Conservation (phyloP, 2,113 vertebrate genomes). For the Neodon shergylaensis region DNA sequence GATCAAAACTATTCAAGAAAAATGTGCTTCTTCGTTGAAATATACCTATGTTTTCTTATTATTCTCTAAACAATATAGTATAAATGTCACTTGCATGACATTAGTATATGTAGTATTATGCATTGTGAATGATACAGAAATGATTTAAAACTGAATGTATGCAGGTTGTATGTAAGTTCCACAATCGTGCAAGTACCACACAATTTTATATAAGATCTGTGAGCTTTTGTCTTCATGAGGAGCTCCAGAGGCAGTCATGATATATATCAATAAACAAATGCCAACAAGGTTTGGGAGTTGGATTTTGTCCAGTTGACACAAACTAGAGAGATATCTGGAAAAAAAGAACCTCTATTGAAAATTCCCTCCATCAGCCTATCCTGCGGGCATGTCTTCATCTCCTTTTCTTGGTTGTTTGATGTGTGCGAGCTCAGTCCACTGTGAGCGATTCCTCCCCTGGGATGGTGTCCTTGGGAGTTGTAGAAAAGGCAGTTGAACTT, state of each 20-base stretch:
- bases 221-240: background rate
- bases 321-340: background rate
- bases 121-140: background rate
- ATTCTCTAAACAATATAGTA: background rate
- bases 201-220: background rate
- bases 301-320: background rate
- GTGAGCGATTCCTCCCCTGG: background rate
- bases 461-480: background rate
- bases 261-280: background rate
- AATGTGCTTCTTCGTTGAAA: background rate
- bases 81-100: background rate
- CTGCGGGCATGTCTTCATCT: background rate
- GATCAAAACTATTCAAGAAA: background rate
- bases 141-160: background rate
- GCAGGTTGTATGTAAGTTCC: background rate
- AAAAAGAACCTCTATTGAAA: background rate
- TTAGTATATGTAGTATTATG: background rate
- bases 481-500: background rate
- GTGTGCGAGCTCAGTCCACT: background rate
- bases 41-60: background rate
- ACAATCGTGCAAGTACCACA: background rate
- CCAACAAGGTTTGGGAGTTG: background rate
- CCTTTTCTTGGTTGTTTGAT: background rate
- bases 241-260: background rate
- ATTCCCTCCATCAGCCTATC: background rate